Conservation (phyloP, 1,140 invertebrate species). For the Portunus trituberculatus region DNA sequence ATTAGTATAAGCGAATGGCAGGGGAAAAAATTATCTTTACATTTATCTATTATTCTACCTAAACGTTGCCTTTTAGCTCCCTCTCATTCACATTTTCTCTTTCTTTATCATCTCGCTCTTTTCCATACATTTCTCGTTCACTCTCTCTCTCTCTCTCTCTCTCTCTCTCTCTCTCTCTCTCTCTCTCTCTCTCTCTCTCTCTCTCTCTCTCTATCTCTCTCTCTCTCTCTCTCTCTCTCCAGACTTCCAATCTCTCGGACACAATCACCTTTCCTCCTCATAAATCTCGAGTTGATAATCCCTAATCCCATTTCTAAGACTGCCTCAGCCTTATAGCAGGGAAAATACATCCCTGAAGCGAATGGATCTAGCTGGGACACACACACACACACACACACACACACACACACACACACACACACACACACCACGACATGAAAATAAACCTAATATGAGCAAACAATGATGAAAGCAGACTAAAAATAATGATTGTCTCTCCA, state of each 20-base stretch:
- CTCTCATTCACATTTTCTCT: not conserved
- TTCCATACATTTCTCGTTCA: not conserved
- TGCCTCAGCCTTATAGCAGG: not conserved
- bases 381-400: slow-evolving; percentile 18
- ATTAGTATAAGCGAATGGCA: too few species aligned
- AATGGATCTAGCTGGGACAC: not conserved
- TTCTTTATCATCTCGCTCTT: not conserved
- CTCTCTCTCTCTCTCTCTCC: not conserved
- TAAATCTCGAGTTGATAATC: not conserved
- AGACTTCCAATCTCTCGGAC: not conserved
- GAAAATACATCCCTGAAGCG: not conserved
- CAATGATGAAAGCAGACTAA: too few species aligned
- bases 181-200: slow-evolving; percentile 21
- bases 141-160: not conserved
- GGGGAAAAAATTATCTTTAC: too few species aligned
- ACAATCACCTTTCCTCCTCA: not conserved
- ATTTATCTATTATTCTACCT: too few species aligned
- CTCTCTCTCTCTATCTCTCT: not conserved
- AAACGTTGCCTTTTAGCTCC: not conserved
- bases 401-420: not conserved
- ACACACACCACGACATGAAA: not conserved
- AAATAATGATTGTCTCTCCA: too few species aligned
- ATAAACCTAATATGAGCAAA: not conserved
- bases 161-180: slow-evolving; percentile 20
- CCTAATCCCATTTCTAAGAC: not conserved